A percentile compares a stretch with the other conserved stretches of the same genome.
Evolutionary conservation across 2,113 vertebrate species (phyloP).

Genomic region (Gyps fulvus): DNA sequence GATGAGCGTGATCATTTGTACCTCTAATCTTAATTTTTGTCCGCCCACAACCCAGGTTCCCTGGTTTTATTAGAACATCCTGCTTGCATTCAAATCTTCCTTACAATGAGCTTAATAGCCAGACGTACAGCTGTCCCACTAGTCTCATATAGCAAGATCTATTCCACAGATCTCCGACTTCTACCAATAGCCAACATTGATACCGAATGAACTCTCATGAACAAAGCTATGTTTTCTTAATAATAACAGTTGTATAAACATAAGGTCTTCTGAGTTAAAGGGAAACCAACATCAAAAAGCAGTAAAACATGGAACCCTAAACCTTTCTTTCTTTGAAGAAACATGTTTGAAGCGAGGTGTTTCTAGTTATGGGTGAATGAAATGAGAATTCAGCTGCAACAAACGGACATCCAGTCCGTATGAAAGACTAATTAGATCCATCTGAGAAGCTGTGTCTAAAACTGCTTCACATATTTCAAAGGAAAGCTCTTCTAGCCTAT

Average conservation of each 20-base stretch:
- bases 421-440: slow-evolving; percentile 89
- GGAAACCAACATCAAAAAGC: slow-evolving; percentile 89
- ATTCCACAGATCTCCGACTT: slow-evolving; percentile 53
- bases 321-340: slow-evolving; percentile 81
- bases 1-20: not conserved
- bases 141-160: slow-evolving; percentile 16
- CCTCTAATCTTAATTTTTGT: not conserved
- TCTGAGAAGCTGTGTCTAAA: slow-evolving; percentile 80
- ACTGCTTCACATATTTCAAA: slow-evolving; percentile 81
- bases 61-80: not conserved
- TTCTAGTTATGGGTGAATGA: slow-evolving; percentile 88
- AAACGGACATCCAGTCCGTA: slow-evolving; percentile 80
- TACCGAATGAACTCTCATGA: slow-evolving; percentile 70
- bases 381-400: slow-evolving; percentile 86
- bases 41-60: not conserved
- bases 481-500: slow-evolving; percentile 67
- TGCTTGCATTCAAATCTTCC: not conserved
- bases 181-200: slow-evolving; percentile 66
- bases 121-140: slow-evolving; percentile 22
- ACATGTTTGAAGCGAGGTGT: slow-evolving; percentile 85
- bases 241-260: slow-evolving; percentile 92
- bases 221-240: slow-evolving; percentile 82
- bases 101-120: not conserved
- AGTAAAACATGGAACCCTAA: slow-evolving; percentile 85
- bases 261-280: slow-evolving; percentile 83